A percentile compares a stretch with the other conserved stretches of the same genome.
Conservation (phyloP, 2,797 vertebrate species). For the Gymnoscopelus microlampas region DNA sequence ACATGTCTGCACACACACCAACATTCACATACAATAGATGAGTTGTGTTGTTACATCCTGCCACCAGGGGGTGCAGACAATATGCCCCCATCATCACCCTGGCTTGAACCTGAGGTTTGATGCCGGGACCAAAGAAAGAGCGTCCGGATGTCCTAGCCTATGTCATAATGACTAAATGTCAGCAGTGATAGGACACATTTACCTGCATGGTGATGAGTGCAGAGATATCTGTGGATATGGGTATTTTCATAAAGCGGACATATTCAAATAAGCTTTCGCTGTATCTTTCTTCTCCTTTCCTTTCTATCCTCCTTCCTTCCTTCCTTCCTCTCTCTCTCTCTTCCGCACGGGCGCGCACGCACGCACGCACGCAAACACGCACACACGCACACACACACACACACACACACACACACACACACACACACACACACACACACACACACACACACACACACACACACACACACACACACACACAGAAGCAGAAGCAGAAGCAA, state of each 20-base stretch:
- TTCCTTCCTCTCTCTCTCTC: neutral
- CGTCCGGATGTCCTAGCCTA: conserved; percentile 49
- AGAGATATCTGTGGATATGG: conserved; percentile 50
- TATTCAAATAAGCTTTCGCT: conserved; percentile 13
- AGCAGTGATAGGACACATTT: conserved; percentile 40
- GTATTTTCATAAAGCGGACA: conserved; percentile 10
- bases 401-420: conserved; percentile 1
- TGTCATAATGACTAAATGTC: conserved; percentile 53
- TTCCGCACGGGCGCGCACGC: conserved; percentile 1
- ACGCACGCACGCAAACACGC: conserved; percentile 1
- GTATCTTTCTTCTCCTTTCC: conserved; percentile 19
- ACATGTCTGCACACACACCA: neutral
- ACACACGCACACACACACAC: neutral
- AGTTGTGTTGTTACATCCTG: conserved; percentile 72
- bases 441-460: neutral
- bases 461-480: no score
- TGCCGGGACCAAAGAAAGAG: conserved; percentile 61
- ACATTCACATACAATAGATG: conserved; percentile 35
- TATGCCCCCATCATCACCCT: conserved; percentile 72
- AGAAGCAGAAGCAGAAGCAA: conserved; percentile 21
- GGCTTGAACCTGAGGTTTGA: conserved; percentile 53
- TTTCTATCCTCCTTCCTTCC: neutral
- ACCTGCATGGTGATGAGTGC: conserved; percentile 25
- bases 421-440: neutral
- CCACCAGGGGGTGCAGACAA: conserved; percentile 85